Evolutionary conservation across 2,888 invertebrate genomes (phyloP).

Genomic region (Trissoscelio sp.): DNA sequence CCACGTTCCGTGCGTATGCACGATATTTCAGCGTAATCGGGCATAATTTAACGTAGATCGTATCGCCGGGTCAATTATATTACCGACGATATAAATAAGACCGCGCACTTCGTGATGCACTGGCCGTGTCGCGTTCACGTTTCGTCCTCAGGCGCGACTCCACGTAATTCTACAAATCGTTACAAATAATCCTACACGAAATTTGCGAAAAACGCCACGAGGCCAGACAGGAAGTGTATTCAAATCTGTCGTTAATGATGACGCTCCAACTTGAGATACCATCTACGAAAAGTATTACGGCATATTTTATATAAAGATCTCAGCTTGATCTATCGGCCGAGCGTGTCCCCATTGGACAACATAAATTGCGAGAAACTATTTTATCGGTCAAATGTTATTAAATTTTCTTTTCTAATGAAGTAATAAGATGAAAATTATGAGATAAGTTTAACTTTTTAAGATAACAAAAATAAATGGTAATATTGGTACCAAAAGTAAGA

Average conservation of each 20-base stretch:
- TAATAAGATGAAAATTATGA: too few species aligned
- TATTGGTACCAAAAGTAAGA: too few species aligned
- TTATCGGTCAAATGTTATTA: slow-evolving; percentile 9
- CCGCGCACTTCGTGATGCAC: slow-evolving; percentile 30
- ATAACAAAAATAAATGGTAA: too few species aligned
- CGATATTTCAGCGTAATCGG: slow-evolving; percentile 47
- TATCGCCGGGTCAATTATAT: slow-evolving; percentile 62
- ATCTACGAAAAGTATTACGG: slow-evolving; percentile 12
- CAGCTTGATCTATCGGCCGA: slow-evolving; percentile 23
- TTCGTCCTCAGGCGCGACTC: slow-evolving; percentile 35
- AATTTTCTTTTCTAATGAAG: not conserved
- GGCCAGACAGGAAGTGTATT: slow-evolving; percentile 40
- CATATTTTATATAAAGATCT: slow-evolving; percentile 38
- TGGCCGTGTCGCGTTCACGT: slow-evolving; percentile 40
- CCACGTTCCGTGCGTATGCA: slow-evolving; percentile 38
- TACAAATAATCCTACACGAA: slow-evolving; percentile 54
- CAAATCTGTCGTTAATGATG: slow-evolving; percentile 43
- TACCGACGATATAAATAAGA: slow-evolving; percentile 48
- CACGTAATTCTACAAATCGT: slow-evolving; percentile 55
- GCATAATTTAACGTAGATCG: slow-evolving; percentile 55
- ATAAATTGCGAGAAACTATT: slow-evolving; percentile 22
- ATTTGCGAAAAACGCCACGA: slow-evolving; percentile 31
- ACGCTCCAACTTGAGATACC: slow-evolving; percentile 28
- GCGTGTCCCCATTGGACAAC: slow-evolving; percentile 17
- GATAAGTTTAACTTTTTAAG: not conserved